Percentiles rank a stretch among this genome's conserved stretches.
phyloP scores from a whole-genome alignment of 2,888 invertebrate species.

The Ceriagrion tenellum region DNA sequence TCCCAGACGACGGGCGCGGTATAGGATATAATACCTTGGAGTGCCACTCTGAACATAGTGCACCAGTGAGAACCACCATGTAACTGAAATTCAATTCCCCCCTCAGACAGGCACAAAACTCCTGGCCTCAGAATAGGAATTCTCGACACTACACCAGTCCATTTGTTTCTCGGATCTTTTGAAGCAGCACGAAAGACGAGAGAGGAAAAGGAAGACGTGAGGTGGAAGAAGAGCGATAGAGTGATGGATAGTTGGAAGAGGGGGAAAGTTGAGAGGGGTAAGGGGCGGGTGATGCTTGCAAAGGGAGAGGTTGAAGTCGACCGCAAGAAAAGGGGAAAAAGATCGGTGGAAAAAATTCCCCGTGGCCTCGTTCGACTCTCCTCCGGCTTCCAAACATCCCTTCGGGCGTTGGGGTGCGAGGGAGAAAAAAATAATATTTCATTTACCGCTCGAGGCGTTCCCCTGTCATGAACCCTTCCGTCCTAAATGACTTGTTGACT shows the following conservation, averaged over 20 bases:
- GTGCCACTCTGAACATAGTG: too few relatives aligned
- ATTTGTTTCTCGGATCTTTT: too few relatives aligned
- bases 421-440: constrained; percentile 23
- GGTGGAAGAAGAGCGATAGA: neutral
- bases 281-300: neutral
- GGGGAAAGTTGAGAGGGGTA: neutral
- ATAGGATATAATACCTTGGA: too few relatives aligned
- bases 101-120: too few relatives aligned
- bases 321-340: neutral
- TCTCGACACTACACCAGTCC: too few relatives aligned
- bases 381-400: neutral
- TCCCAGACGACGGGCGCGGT: too few relatives aligned
- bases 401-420: neutral
- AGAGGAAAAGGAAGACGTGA: neutral
- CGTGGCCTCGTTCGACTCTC: neutral
- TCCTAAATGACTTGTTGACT: constrained; percentile 24
- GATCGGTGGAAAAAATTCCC: neutral
- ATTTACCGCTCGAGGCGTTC: neutral
- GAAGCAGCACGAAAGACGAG: neutral
- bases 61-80: too few relatives aligned
- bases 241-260: neutral
- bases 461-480: neutral
- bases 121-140: too few relatives aligned
- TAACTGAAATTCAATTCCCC: too few relatives aligned
- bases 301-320: neutral